phyloP scores from a whole-genome alignment of 2,888 invertebrate species.

The Rosalia funebris region DNA sequence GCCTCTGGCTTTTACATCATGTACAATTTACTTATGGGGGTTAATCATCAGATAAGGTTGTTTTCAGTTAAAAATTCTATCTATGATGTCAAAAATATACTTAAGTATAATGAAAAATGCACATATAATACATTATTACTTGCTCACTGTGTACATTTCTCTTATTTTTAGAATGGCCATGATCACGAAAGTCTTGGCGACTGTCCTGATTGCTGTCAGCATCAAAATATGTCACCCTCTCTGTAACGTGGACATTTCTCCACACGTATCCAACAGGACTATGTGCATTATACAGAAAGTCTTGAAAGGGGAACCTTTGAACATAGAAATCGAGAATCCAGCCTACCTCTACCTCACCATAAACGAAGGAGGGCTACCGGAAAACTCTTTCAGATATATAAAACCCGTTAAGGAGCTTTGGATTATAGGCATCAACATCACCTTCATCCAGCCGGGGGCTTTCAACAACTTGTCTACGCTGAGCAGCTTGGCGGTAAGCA shows the following conservation, averaged over 20 bases:
- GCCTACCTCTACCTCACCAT: slow-evolving; percentile 27
- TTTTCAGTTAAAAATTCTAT: no score
- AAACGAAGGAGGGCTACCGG: slow-evolving; percentile 30
- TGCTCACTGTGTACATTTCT: no score
- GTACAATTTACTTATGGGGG: no score
- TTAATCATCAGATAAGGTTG: no score
- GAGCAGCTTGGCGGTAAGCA: slow-evolving; percentile 27
- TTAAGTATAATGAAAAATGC: no score
- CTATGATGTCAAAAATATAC: no score
- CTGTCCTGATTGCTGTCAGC: not conserved
- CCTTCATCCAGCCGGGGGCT: slow-evolving; percentile 32
- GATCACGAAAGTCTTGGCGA: not conserved
- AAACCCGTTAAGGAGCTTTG: slow-evolving; percentile 24
- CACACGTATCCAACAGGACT: not conserved
- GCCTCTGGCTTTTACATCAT: no score
- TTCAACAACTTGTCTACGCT: slow-evolving; percentile 22
- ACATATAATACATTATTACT: no score
- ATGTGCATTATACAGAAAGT: not conserved
- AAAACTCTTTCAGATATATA: slow-evolving; percentile 25
- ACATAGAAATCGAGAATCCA: not conserved
- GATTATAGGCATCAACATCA: slow-evolving; percentile 32
- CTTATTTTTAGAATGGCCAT: not conserved
- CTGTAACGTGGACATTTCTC: not conserved
- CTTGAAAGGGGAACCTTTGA: not conserved
- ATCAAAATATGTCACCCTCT: not conserved